Evolutionary conservation across 2,113 vertebrate species (phyloP).

Genomic region (Trachemys scripta): DNA sequence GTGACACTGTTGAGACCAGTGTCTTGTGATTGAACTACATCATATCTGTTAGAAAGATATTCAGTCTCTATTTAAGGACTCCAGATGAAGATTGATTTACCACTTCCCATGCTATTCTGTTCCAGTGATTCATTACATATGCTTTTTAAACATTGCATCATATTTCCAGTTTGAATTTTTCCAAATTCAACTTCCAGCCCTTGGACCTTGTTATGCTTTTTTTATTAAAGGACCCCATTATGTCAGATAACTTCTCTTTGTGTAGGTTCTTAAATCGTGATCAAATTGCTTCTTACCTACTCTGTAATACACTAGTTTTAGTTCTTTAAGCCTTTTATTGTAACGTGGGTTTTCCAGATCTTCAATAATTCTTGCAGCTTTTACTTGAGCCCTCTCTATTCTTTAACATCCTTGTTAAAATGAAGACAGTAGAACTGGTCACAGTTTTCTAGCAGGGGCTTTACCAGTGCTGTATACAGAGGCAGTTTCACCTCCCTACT

Average conservation of each 20-base stretch:
- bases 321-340: not conserved
- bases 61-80: not conserved
- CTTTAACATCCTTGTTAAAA: conserved; percentile 14
- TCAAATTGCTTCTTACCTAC: not conserved
- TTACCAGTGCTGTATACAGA: not conserved
- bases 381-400: not conserved
- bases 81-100: not conserved
- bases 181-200: conserved; percentile 19
- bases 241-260: not conserved
- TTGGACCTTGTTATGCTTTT: not conserved
- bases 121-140: not conserved
- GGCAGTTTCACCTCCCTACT: not conserved
- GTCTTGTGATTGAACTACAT: not conserved
- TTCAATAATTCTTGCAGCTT: not conserved
- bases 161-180: conserved; percentile 9
- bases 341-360: not conserved
- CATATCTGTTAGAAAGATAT: not conserved
- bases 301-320: not conserved
- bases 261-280: not conserved
- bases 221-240: not conserved
- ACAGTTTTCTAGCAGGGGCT: not conserved
- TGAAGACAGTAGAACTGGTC: not conserved
- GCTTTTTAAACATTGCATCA: not conserved
- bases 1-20: not conserved
- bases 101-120: not conserved